Conservation (phyloP, 1,140 invertebrate genomes). For the Proctacanthus coquilletti region DNA sequence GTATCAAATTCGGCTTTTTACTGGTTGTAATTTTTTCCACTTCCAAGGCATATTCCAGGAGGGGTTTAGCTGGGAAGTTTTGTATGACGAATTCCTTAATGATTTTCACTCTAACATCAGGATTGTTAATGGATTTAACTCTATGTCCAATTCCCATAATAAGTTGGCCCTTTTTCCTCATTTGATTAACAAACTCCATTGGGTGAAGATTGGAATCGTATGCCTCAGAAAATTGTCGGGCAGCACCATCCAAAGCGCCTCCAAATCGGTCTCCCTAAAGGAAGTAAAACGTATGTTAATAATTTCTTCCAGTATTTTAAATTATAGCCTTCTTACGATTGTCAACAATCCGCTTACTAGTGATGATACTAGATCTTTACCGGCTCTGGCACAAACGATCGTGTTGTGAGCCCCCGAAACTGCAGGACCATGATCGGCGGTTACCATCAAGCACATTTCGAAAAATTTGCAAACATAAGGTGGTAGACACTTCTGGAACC, state of each 20-base stretch:
- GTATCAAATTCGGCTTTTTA: slow-evolving; percentile 98
- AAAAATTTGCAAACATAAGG: slow-evolving; percentile 93
- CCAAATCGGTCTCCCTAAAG: slow-evolving; percentile 92
- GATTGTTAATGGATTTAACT: slow-evolving; percentile 98
- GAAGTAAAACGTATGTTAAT: slow-evolving; percentile 2
- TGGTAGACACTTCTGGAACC: slow-evolving; percentile 95
- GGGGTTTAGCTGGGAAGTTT: slow-evolving; percentile 82
- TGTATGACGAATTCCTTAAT: slow-evolving; percentile 92
- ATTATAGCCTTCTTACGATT: slow-evolving; percentile 87
- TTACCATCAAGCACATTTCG: slow-evolving; percentile 98
- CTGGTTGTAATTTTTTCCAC: slow-evolving; percentile 98
- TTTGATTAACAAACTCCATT: slow-evolving; percentile 97
- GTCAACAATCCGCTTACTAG: slow-evolving; percentile 94
- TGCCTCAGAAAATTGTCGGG: slow-evolving; percentile 89
- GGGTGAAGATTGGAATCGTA: slow-evolving; percentile 88
- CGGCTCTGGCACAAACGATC: slow-evolving; percentile 95
- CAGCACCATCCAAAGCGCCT: slow-evolving; percentile 92
- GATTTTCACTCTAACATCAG: slow-evolving; percentile 92
- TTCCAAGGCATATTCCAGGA: slow-evolving; percentile 89
- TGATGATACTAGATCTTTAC: slow-evolving; percentile 96
- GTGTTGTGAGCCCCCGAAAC: slow-evolving; percentile 99
- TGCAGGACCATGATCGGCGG: slow-evolving; percentile 97
- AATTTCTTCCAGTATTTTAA: too few relatives aligned
- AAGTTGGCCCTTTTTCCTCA: slow-evolving; percentile 90
- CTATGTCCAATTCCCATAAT: slow-evolving; percentile 99